Base-by-base conservation (phyloP, 2,113 vertebrate genomes). In the Excalfactoria chinensis region DNA sequence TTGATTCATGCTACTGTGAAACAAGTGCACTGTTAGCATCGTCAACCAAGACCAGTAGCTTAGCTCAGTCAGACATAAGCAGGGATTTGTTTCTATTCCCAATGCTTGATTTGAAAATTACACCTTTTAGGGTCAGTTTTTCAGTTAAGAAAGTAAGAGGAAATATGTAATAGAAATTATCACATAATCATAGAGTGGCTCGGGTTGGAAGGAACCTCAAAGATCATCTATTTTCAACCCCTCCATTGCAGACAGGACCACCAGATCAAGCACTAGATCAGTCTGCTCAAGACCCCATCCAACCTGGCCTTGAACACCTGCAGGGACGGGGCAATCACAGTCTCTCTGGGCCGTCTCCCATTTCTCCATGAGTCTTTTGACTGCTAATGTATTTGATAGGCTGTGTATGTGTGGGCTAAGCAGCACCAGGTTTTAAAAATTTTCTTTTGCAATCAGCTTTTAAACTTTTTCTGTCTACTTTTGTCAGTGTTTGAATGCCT, bases 351-450 rank as follows among this genome's bases (percentile, higher is more conserved):
- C 37, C 37, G 26, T 44, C 56, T 86, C 37, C 22, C 16, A 15
- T 81, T 86, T 87, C 6, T 37, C 14, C 30, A 23, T 21, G 17
- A 43, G 5, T 14, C 26, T 82, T 89, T 48, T 75, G 58, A 26
- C 18, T 4, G 7, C 30, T 10, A 34, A 17, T 2, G 7, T 78
- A 15, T 56, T 46, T 37, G 19, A 25, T 53, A 73, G 76, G 7
- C 0, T 1, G 26, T 8, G 19, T 0, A 0, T 28, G 28, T 70
- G 12, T 16, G 16, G 30, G 6, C 43, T 58, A 67, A 48, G 23
- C 32, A 82, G 3, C 4, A 37, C 7, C 3, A 34, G 11, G 1
- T 1, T 19, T 20, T 21, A 28, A 63, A 37, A 13, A 37, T 23
- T 60, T 86, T 72, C 5, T 64, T 83, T 60, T 75, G 35, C 55